Percentiles rank a stretch among this genome's conserved stretches.
phyloP scores from a whole-genome alignment of 1,140 invertebrate species.

The Drepana arcuata region DNA sequence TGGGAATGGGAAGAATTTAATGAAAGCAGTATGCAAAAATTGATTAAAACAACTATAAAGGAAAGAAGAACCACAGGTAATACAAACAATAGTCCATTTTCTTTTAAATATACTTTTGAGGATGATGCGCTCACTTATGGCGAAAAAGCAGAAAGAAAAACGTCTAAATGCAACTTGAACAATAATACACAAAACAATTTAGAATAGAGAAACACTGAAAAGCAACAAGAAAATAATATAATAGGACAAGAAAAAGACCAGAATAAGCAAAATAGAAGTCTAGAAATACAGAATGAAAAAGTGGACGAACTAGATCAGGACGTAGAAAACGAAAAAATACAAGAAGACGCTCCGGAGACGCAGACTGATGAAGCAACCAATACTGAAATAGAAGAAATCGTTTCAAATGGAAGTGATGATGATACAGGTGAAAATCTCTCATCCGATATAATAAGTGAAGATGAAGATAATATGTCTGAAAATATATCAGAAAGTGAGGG shows the following conservation, averaged over 20 bases:
- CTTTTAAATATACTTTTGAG: constrained; percentile 10
- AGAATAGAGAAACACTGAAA: constrained; percentile 8
- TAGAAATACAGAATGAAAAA: constrained; percentile 11
- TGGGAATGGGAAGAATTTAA: too few species aligned
- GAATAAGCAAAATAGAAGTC: too few species aligned
- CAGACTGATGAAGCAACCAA: constrained; percentile 8
- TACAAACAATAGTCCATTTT: constrained; percentile 9
- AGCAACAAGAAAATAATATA: constrained; percentile 11
- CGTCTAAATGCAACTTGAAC: constrained; percentile 7
- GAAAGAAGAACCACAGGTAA: constrained; percentile 13
- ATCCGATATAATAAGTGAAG: constrained; percentile 11
- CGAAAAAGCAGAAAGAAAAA: constrained; percentile 10
- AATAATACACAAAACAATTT: constrained; percentile 12
- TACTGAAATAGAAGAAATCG: constrained; percentile 9
- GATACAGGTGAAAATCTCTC: constrained; percentile 7
- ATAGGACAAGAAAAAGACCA: constrained; percentile 5
- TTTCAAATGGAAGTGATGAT: constrained; percentile 9
- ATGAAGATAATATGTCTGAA: constrained; percentile 8
- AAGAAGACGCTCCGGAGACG: constrained; percentile 9
- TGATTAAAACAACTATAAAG: constrained; percentile 11
- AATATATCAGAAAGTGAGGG: too few species aligned
- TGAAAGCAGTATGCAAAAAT: constrained; percentile 14
- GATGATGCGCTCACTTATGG: constrained; percentile 5
- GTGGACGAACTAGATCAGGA: constrained; percentile 7
- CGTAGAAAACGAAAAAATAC: constrained; percentile 10